Conservation (phyloP, 2,888 invertebrate genomes). For the Anagyrus pseudococci region DNA sequence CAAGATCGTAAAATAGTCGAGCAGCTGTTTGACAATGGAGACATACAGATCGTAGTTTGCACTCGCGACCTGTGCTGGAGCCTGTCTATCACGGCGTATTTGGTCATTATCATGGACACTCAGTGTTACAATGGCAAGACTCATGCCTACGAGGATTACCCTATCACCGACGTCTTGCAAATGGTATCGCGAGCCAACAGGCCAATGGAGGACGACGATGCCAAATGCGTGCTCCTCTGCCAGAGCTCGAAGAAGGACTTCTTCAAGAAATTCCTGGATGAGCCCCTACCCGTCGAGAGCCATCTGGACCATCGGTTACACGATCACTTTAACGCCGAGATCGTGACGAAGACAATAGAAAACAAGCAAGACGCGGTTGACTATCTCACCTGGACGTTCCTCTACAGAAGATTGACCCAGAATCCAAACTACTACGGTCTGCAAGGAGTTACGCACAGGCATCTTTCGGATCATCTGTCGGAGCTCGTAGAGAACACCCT, state of each 20-base stretch:
- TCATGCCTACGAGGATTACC: constrained; percentile 96
- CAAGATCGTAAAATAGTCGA: constrained; percentile 91
- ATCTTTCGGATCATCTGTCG: constrained; percentile 97
- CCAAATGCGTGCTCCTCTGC: constrained; percentile 95
- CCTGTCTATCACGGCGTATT: constrained; percentile 86
- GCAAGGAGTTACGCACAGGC: constrained; percentile 95
- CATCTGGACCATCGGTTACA: constrained; percentile 97
- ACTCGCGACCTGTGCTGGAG: constrained; percentile 94
- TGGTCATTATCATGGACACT: constrained; percentile 97
- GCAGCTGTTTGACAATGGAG: constrained; percentile 91
- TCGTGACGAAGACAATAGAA: constrained; percentile 99
- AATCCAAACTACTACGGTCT: constrained; percentile 99
- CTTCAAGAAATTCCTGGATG: constrained; percentile 97
- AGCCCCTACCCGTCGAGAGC: constrained; percentile 96
- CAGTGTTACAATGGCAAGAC: constrained; percentile 74
- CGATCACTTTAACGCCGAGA: constrained; percentile 99
- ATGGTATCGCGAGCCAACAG: constrained; percentile 98
- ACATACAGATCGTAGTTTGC: constrained; percentile 91
- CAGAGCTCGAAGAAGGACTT: constrained; percentile 98
- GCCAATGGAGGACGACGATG: constrained; percentile 89
- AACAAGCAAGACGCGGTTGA: constrained; percentile 99
- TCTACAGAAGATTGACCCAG: constrained; percentile 95
- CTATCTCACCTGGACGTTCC: constrained; percentile 98
- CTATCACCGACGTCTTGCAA: constrained; percentile 94
- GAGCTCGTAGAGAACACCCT: constrained; percentile 97